Base-by-base conservation (phyloP, 2,888 invertebrate genomes). In the Neoitamus cyanurus region DNA sequence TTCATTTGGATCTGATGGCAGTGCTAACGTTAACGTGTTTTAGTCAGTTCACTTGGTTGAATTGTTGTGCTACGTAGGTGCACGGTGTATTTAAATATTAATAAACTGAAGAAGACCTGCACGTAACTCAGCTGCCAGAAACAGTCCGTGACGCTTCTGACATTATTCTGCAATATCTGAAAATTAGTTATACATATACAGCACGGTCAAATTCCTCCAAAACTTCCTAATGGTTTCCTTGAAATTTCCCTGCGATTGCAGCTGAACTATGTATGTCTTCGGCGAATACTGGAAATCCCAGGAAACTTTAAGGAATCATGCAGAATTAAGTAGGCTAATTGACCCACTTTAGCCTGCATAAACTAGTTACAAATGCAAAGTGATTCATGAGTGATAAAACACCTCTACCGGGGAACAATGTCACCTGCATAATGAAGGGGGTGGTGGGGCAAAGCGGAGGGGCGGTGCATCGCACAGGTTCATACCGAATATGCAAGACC, bases 321-420 rank as follows among this genome's bases (percentile, higher is more conserved):
- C 58, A 20, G 20, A 58, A 58, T 58, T 58, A 58, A 58, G 15
- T 20, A 20, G 25, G 58, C 58, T 58, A 58, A 58, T 58, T 58
- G 58, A 58, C 58, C 58, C 58, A 58, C 4, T 58, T 58, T 58
- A 58, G 58, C 3, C 20, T 58, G 58, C 58, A 58, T 58, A 58
- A 58, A 25, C 58, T 58, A 58, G 58, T 58, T 58, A 58, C 25
- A 25, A 58, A 58, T 58, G 58, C 25, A 58, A 58, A 58, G 58
- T 58, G 58, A 58, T 58, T 58, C 58, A 58, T 58, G 58, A 58
- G 58, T 58, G 58, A 58, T 58, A 58, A 58, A 58, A 58, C 58
- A 25, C 58, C 58, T 58, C n/a, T 25, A 15, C 58, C 25, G 58
- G 20, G 20, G 58, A 58, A 58, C 58, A 25, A 20, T 58, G 58